These are phyloP conservation scores for Delichon dasypus DNA, from an alignment of 2,797 vertebrate species.

Conservation along the genomic window DNA sequence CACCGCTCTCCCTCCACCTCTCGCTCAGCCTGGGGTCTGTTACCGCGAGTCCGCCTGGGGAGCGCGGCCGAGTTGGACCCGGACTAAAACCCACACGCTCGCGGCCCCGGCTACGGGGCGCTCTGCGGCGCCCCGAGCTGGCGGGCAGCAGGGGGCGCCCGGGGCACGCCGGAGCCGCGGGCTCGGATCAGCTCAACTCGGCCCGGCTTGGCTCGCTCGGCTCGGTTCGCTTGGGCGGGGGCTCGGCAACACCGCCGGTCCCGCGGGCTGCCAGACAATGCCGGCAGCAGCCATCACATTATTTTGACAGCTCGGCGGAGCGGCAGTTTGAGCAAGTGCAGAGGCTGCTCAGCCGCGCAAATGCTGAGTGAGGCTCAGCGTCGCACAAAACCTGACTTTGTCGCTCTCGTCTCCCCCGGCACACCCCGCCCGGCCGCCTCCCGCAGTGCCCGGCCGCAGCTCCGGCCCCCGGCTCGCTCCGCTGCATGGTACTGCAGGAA, in stretches of 20 bases:
- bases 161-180: slow-evolving; percentile 86
- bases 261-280: slow-evolving; percentile 72
- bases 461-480: background rate
- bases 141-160: slow-evolving; percentile 91
- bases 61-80: background rate
- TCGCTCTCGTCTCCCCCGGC: background rate
- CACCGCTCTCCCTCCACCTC: background rate
- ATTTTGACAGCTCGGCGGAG: slow-evolving; percentile 75
- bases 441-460: background rate
- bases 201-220: background rate
- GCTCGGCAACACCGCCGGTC: background rate
- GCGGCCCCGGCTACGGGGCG: background rate
- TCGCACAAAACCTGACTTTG: background rate
- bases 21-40: background rate
- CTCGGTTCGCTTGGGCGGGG: background rate
- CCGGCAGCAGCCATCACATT: slow-evolving; percentile 73
- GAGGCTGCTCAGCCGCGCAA: slow-evolving; percentile 52
- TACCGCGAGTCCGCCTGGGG: background rate
- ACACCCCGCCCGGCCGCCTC: background rate
- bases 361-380: background rate
- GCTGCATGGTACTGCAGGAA: background rate
- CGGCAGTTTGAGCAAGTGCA: slow-evolving; percentile 64
- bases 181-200: background rate
- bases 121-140: background rate
- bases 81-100: rapidly evolving